phyloP scores from a whole-genome alignment of 1,140 invertebrate genomes.

The Papilio glaucus region DNA sequence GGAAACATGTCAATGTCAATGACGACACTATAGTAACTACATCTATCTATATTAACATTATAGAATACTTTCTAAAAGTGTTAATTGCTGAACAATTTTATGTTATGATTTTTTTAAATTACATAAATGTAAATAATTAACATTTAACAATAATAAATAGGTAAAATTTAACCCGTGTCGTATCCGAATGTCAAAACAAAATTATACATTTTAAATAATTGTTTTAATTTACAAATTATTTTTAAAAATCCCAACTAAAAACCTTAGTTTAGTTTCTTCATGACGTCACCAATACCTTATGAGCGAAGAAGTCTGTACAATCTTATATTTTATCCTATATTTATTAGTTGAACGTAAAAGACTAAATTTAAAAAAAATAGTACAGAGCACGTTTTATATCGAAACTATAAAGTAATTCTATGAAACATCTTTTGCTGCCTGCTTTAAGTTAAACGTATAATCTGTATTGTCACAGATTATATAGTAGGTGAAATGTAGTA shows the following conservation, averaged over 20 bases:
- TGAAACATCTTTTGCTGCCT: too few species aligned
- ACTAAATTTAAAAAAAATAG: too few species aligned
- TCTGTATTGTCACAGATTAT: background rate
- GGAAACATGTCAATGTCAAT: constrained; percentile 51
- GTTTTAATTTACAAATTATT: background rate
- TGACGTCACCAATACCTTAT: background rate
- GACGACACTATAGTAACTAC: constrained; percentile 50
- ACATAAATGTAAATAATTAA: background rate
- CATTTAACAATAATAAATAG: background rate
- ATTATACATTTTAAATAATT: background rate
- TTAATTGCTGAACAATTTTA: constrained; percentile 31
- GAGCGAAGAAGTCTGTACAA: background rate
- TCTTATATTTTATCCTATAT: too few species aligned
- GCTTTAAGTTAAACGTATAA: too few species aligned
- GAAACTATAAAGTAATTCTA: too few species aligned
- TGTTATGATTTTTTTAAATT: background rate
- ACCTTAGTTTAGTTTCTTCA: background rate
- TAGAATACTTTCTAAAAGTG: constrained; percentile 5
- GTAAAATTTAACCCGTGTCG: constrained; percentile 5
- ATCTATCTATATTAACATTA: constrained; percentile 35
- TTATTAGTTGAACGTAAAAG: too few species aligned
- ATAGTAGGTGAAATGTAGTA: background rate
- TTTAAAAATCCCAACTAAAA: background rate
- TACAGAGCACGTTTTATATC: too few species aligned
- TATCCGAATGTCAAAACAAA: constrained; percentile 7